Evolutionary conservation across 2,797 vertebrate species (phyloP).

Genomic region (Anabas testudineus): DNA sequence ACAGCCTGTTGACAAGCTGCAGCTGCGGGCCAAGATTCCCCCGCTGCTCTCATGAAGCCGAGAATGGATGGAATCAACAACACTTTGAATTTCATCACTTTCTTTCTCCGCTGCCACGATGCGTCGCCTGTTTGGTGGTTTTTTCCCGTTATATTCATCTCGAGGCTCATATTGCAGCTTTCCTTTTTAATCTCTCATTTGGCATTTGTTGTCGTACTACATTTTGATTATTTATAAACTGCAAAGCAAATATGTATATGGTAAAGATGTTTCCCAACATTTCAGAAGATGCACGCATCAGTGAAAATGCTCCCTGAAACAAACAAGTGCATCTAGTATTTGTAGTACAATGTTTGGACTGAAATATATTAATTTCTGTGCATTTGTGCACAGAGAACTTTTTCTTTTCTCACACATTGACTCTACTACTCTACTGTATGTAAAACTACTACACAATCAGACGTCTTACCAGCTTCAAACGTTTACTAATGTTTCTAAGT

Average conservation of each 20-base stretch:
- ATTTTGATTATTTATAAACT: background rate
- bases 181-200: background rate
- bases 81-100: conserved; percentile 40
- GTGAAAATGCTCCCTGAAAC: background rate
- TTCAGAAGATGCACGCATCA: background rate
- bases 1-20: conserved; percentile 78
- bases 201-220: background rate
- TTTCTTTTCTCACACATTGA: too few relatives aligned
- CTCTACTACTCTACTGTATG: too few relatives aligned
- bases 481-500: background rate
- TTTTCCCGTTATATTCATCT: background rate
- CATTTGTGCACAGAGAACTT: background rate
- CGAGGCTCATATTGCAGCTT: background rate
- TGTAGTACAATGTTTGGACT: background rate
- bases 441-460: too few relatives aligned
- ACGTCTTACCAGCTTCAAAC: too few relatives aligned
- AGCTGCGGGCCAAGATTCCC: conserved; percentile 68
- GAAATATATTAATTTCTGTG: conserved; percentile 1
- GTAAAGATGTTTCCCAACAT: background rate
- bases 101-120: conserved; percentile 11
- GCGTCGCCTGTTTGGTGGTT: conserved; percentile 12
- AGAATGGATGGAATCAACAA: conserved; percentile 44
- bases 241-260: background rate
- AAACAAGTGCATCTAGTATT: background rate
- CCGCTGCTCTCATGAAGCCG: conserved; percentile 52